A percentile compares a stretch with the other conserved stretches of the same genome.
Conservation (phyloP, 2,888 invertebrate genomes). For the Ramazzottius varieornatus region DNA sequence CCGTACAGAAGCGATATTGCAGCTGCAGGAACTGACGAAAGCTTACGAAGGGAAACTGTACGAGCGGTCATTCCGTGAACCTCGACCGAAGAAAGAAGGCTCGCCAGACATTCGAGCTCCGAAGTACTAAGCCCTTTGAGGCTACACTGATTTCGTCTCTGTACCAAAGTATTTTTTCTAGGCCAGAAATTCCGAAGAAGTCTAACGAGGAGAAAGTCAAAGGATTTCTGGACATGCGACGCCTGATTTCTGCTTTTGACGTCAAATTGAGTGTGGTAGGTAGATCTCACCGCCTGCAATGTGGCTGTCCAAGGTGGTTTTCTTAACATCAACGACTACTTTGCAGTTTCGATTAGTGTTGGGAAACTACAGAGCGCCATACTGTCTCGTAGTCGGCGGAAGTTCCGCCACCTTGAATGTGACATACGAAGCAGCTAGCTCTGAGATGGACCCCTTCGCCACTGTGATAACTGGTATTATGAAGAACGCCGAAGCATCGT, state of each 20-base stretch:
- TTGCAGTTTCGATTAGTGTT: not conserved
- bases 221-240: not conserved
- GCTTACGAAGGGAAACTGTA: not conserved
- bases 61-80: not conserved
- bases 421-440: not conserved
- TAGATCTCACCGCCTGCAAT: not conserved
- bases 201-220: not conserved
- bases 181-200: not conserved
- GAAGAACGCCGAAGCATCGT: not conserved
- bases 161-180: too few relatives aligned
- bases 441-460: not conserved
- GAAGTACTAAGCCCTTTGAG: too few relatives aligned
- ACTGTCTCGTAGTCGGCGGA: not conserved
- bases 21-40: not conserved
- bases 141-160: too few relatives aligned
- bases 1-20: conserved; percentile 11
- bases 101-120: too few relatives aligned
- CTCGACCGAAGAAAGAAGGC: not conserved
- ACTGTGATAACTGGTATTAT: not conserved
- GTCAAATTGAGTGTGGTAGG: not conserved
- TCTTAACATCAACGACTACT: not conserved
- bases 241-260: not conserved
- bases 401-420: not conserved
- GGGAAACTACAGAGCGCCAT: not conserved
- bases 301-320: too few relatives aligned